A percentile compares a stretch with the other conserved stretches of the same genome.
These are phyloP conservation scores for Xiphophorus birchmanni DNA, from an alignment of 2,797 vertebrate species.

Conservation along the genomic window DNA sequence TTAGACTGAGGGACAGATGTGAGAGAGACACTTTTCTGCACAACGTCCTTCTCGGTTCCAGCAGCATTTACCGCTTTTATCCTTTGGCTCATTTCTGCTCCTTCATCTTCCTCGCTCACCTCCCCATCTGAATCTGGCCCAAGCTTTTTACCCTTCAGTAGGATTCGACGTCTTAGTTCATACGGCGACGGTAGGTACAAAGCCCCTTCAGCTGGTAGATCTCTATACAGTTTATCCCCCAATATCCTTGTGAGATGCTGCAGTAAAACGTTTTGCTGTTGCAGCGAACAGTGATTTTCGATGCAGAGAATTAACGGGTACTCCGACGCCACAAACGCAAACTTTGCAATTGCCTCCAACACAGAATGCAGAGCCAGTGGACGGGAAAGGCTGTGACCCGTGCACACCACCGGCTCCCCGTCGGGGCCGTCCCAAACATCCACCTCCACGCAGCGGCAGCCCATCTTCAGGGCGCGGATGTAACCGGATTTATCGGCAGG, in stretches of 20 bases:
- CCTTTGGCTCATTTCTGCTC: slow-evolving; percentile 88
- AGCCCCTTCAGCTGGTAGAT: slow-evolving; percentile 81
- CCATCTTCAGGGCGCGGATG: slow-evolving; percentile 93
- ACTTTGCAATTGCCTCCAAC: slow-evolving; percentile 89
- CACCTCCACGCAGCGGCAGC: slow-evolving; percentile 91
- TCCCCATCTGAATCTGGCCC: slow-evolving; percentile 83
- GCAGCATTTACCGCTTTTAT: slow-evolving; percentile 60
- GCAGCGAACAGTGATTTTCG: slow-evolving; percentile 92
- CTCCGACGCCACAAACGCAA: slow-evolving; percentile 90
- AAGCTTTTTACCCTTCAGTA: slow-evolving; percentile 90
- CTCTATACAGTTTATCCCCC: slow-evolving; percentile 84
- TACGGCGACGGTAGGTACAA: slow-evolving; percentile 89
- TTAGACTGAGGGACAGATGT: slow-evolving; percentile 25
- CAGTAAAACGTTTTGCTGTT: slow-evolving; percentile 88
- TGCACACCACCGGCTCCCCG: slow-evolving; percentile 89
- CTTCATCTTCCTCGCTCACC: slow-evolving; percentile 93
- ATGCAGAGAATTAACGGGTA: slow-evolving; percentile 92
- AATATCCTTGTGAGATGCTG: slow-evolving; percentile 87
- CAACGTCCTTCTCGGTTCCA: slow-evolving; percentile 54
- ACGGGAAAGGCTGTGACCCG: slow-evolving; percentile 88
- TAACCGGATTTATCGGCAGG: slow-evolving; percentile 93
- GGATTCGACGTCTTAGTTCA: slow-evolving; percentile 85
- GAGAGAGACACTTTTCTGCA: slow-evolving; percentile 65
- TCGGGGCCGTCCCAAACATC: slow-evolving; percentile 92
- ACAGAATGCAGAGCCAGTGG: slow-evolving; percentile 88